phyloP scores from a whole-genome alignment of 2,888 invertebrate species.

The Melinaea marsaeus region DNA sequence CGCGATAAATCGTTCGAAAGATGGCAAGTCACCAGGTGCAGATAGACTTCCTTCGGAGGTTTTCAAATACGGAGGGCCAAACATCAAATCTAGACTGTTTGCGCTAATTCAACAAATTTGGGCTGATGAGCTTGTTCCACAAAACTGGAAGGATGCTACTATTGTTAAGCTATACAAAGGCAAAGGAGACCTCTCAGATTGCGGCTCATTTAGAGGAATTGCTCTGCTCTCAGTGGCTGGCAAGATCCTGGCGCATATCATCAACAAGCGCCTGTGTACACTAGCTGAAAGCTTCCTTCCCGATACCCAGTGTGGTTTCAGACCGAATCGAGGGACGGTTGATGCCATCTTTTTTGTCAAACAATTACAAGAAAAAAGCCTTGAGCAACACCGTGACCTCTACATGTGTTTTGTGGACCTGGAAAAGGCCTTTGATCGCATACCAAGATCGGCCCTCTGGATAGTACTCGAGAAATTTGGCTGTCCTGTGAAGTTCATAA shows the following conservation, averaged over 20 bases:
- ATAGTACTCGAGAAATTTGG: conserved; percentile 6
- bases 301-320: conserved; percentile 26
- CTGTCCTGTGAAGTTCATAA: conserved; percentile 1
- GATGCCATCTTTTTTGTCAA: conserved; percentile 26
- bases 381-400: conserved; percentile 18
- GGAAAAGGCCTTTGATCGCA: no score
- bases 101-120: no score
- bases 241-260: no score
- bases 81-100: no score
- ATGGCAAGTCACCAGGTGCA: no score
- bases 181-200: conserved; percentile 7
- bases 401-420: no score
- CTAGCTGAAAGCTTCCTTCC: conserved; percentile 19
- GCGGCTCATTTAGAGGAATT: conserved; percentile 4
- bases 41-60: no score
- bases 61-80: no score
- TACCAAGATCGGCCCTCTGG: conserved; percentile 9
- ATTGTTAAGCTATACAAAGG: conserved; percentile 8
- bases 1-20: no score
- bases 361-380: conserved; percentile 20
- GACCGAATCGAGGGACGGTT: conserved; percentile 23
- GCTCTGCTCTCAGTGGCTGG: conserved; percentile 10
- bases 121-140: no score
- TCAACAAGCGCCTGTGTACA: conserved; percentile 1
- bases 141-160: no score